Evolutionary conservation across 2,888 invertebrate species (phyloP).

Genomic region (Lutraria lutraria): DNA sequence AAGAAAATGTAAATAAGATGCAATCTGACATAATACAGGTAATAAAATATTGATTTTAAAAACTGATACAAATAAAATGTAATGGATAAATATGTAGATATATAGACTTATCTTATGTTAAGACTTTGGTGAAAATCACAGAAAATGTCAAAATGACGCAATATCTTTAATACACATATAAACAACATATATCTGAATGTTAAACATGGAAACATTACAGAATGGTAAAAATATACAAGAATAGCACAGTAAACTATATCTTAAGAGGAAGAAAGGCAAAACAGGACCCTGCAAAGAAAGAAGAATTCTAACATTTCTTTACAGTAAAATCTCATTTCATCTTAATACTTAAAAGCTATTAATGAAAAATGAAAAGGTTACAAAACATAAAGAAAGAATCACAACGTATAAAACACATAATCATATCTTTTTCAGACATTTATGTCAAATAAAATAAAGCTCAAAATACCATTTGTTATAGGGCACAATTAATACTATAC

Average conservation of each 20-base stretch:
- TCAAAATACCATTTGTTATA: too few relatives aligned
- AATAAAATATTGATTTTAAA: background rate
- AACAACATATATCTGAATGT: constrained; percentile 13
- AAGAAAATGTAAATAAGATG: constrained; percentile 11
- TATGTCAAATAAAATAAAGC: too few relatives aligned
- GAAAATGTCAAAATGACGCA: background rate
- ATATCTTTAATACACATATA: background rate
- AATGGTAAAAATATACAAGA: background rate
- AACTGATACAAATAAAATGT: background rate
- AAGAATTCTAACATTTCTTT: too few relatives aligned
- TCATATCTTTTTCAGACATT: too few relatives aligned
- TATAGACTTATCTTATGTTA: background rate
- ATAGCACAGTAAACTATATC: background rate
- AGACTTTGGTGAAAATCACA: background rate
- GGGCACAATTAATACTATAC: too few relatives aligned
- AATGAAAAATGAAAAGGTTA: too few relatives aligned
- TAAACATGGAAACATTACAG: background rate
- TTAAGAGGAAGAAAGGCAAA: background rate
- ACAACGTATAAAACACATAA: too few relatives aligned
- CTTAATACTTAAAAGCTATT: too few relatives aligned
- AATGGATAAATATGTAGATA: constrained; percentile 17
- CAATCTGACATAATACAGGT: background rate
- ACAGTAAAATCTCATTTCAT: too few relatives aligned
- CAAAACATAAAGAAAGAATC: too few relatives aligned
- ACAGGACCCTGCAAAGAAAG: background rate